Evolutionary conservation across 2,888 invertebrate genomes (phyloP).

Genomic region (Polydrusus tereticollis): DNA sequence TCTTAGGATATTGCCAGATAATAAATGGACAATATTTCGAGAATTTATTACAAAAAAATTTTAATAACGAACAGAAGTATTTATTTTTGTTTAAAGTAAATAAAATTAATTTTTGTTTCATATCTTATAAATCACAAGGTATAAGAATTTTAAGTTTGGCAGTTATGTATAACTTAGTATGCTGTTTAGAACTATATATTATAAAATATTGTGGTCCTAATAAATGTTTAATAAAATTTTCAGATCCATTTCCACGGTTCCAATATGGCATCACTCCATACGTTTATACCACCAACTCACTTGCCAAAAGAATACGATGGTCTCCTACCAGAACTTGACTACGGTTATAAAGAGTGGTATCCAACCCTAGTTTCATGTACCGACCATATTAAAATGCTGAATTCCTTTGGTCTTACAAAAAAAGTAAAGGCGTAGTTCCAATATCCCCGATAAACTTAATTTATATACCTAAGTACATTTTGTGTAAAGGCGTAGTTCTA

Average conservation of each 20-base stretch:
- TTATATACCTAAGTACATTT: not conserved
- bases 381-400: conserved; percentile 78
- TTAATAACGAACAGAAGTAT: no score
- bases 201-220: no score
- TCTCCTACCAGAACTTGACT: conserved; percentile 79
- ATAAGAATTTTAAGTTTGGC: no score
- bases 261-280: conserved; percentile 83
- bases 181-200: no score
- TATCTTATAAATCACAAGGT: no score
- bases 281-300: conserved; percentile 76
- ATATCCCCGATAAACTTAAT: not conserved
- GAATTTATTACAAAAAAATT: no score
- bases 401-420: conserved; percentile 74
- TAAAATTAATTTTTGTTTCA: no score
- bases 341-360: conserved; percentile 84
- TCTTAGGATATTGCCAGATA: no score
- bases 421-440: not conserved
- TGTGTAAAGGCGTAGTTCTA: not conserved
- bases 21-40: no score
- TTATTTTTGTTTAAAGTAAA: no score
- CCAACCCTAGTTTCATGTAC: conserved; percentile 75
- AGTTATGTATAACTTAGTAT: no score
- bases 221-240: conserved; percentile 53
- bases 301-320: conserved; percentile 86
- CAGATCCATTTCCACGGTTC: conserved; percentile 88